A percentile compares a stretch with the other conserved stretches of the same genome.
These are phyloP conservation scores for Rambutsinella grinnellia DNA, from an alignment of 2,888 invertebrate species.

Conservation along the genomic window DNA sequence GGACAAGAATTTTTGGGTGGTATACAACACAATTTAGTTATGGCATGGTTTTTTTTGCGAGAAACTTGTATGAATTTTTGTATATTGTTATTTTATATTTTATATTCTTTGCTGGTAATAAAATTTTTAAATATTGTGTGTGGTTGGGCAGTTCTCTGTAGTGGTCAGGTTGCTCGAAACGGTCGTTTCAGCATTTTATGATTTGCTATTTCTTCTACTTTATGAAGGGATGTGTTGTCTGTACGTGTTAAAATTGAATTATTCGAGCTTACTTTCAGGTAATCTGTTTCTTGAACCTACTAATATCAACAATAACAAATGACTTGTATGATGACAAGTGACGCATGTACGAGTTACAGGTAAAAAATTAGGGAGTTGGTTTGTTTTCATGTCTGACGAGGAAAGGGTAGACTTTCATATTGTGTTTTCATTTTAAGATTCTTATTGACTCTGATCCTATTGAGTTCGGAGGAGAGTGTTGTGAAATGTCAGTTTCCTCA, in stretches of 20 bases:
- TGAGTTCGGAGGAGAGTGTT: neutral
- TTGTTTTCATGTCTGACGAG: neutral
- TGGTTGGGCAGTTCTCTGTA: too few relatives aligned
- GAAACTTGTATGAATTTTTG: too few relatives aligned
- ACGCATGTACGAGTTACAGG: neutral
- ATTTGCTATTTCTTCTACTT: too few relatives aligned
- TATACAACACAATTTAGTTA: too few relatives aligned
- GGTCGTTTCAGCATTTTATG: too few relatives aligned
- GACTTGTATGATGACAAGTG: conserved; percentile 28
- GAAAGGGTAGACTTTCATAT: neutral
- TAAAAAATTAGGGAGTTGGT: conserved; percentile 8
- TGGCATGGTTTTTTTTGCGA: too few relatives aligned
- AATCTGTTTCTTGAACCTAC: neutral
- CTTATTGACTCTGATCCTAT: neutral
- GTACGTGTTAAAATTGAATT: conserved; percentile 39
- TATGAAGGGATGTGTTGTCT: conserved; percentile 22
- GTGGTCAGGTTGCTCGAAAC: too few relatives aligned
- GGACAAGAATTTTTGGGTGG: too few relatives aligned
- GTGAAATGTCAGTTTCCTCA: neutral
- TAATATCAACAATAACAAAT: conserved; percentile 15
- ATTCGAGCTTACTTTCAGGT: conserved; percentile 14
- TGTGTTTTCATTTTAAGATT: neutral
- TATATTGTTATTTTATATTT: too few relatives aligned
- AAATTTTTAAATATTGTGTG: too few relatives aligned
- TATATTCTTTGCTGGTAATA: too few relatives aligned